Base-by-base conservation (phyloP, 2,113 vertebrate genomes). In the Pithys albifrons region DNA sequence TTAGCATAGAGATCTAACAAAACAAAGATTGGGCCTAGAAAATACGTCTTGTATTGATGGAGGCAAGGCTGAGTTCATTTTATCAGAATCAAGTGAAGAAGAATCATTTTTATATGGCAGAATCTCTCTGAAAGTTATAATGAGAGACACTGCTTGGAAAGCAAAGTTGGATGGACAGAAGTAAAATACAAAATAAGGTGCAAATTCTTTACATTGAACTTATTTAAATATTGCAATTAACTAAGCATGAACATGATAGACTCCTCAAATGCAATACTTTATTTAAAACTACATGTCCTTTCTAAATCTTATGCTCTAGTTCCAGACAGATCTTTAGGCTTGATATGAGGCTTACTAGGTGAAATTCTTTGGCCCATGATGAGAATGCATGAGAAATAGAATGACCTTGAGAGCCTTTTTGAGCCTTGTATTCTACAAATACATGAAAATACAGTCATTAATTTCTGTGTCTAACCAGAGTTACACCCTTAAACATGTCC, bases 11-110 rank as follows among this genome's bases (percentile, higher is more conserved):
- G 9, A 66, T 8, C 14, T 52, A 37, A 15, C 2, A 61, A 61
- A 75, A 57, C 5, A 25, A 51, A 51, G 49, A 7, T 45, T 37
- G 2, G 1, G 15, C 4, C 19, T 51, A 13, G 29, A 62, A 71
- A 51, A 67, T 20, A 19, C 0, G 2, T 35, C 35, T 45, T 77
- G 24, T 46, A 49, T 15, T 41, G 35, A 17, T 3, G 27, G 6
- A 37, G 6, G 2, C 23, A 33, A 51, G 14, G 15, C 4, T 71
- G 37, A 75, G 4, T 35, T 0, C 0, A 28, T 22, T 31, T 2
- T 20, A 55, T 43, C 2, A 45, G 31, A 85, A 73, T 35, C 5
- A 58, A 12, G 9, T 29, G 10, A 57, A 75, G 24, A 48, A 59
- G 10, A 80, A 66, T 45, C 5, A 55, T 9, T 58, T 64, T 76